Conservation (phyloP, 2,797 vertebrate genomes). For the Remorina albescens region DNA sequence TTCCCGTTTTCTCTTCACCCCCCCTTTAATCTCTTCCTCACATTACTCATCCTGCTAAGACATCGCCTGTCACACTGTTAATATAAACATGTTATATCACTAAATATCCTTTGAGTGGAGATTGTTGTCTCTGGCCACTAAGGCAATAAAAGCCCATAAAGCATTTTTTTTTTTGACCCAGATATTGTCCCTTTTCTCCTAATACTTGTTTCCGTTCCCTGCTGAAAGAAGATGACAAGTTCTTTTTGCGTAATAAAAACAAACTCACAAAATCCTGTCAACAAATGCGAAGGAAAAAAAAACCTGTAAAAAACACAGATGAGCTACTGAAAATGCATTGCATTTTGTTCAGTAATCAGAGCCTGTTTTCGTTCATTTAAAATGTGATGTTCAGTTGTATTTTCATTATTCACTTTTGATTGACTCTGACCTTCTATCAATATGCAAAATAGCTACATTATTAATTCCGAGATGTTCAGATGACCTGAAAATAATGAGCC, state of each 20-base stretch:
- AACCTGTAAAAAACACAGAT: conserved; percentile 7
- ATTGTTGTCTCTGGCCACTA: background rate
- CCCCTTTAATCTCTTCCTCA: conserved; percentile 33
- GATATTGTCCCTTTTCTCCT: no score
- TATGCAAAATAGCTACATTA: conserved; percentile 13
- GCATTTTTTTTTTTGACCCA: no score
- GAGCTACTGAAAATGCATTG: conserved; percentile 19
- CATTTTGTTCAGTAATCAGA: background rate
- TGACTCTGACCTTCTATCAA: background rate
- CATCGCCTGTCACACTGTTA: conserved; percentile 22
- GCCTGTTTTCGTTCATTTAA: background rate
- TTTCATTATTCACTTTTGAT: background rate
- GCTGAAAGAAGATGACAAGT: no score
- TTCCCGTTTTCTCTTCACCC: conserved; percentile 32
- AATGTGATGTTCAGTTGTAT: background rate
- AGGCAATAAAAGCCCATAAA: background rate
- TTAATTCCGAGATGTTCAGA: conserved; percentile 1
- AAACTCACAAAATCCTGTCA: background rate
- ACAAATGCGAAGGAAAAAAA: background rate
- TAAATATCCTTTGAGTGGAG: conserved; percentile 1
- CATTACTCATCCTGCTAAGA: conserved; percentile 38
- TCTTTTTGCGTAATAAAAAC: no score
- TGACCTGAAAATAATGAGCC: conserved; percentile 3
- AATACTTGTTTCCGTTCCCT: no score
- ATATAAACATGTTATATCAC: conserved; percentile 23